Evolutionary conservation across 1,140 invertebrate genomes (phyloP).

Genomic region (Melanaphis sacchari): DNA sequence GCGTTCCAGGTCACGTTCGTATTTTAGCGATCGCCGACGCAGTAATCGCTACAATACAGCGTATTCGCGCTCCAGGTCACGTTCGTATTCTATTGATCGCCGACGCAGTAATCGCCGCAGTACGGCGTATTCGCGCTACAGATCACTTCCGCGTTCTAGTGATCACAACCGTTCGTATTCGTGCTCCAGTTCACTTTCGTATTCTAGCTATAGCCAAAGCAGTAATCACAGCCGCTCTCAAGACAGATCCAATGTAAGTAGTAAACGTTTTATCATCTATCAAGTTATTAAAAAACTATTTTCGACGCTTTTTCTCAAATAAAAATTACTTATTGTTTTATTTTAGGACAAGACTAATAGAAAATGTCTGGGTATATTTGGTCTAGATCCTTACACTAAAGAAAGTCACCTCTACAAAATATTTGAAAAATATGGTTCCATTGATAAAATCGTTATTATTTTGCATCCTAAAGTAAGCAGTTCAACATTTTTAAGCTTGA

Average conservation of each 20-base stretch:
- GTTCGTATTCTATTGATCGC: slow-evolving; percentile 60
- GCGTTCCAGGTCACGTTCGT: slow-evolving; percentile 60
- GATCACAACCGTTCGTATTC: slow-evolving; percentile 59
- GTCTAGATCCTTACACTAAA: slow-evolving; percentile 89
- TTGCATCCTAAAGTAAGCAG: slow-evolving; percentile 89
- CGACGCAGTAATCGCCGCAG: slow-evolving; percentile 62
- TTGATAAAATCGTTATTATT: slow-evolving; percentile 92
- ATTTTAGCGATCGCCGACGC: slow-evolving; percentile 62
- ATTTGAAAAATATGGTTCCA: slow-evolving; percentile 89
- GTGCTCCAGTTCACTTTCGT: slow-evolving; percentile 60
- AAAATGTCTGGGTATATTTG: slow-evolving; percentile 95
- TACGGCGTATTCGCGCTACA: slow-evolving; percentile 59
- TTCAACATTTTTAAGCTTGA: background rate
- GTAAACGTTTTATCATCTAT: no score
- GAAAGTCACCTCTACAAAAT: slow-evolving; percentile 92
- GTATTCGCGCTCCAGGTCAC: slow-evolving; percentile 60
- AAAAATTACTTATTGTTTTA: slow-evolving; percentile 25
- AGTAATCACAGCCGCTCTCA: slow-evolving; percentile 64
- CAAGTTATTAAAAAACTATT: background rate
- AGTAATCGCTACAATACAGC: no score
- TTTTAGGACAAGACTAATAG: slow-evolving; percentile 76
- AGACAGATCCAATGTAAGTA: slow-evolving; percentile 59
- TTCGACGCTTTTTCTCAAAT: background rate
- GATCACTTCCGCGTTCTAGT: slow-evolving; percentile 60
- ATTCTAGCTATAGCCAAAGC: no score